Evolutionary conservation across 2,113 vertebrate genomes (phyloP), one percentile per base, ranked within the genome.

Genomic region (Trachemys scripta): DNA sequence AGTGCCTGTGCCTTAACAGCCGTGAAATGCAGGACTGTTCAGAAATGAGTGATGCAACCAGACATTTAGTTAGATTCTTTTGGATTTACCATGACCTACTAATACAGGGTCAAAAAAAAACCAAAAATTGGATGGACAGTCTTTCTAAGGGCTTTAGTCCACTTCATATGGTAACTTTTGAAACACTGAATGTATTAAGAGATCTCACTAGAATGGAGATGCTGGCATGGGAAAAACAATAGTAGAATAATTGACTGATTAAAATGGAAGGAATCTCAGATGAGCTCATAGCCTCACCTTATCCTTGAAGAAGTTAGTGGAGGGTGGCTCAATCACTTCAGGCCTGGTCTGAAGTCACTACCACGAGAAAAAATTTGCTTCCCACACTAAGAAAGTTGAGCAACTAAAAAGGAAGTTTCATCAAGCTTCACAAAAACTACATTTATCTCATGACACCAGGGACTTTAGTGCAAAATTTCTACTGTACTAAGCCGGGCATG

Each of bases 1-100:
- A 94, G 89, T 91, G 93, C 81, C 78, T 90, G 82, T 50, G 92
- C 75, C 87, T 95, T 94, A 92, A 89, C 47, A 56, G 85, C 49
- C 78, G 92, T 94, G 84, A 72, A 59, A 90, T 0, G 56, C 82
- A 92, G 35, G 69, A 35, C 90, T 80, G 80, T 13, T 20, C 0
- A 2, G 90, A 78, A 94, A 90, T 19, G 25, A 83, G 65, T 8
- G 45, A 47, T 47, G 45, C 80, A 89, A 92, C 84, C 47, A 57
- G 56, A 57, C 56, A 57, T 25, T 57, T 57, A 57, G 3, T 24
- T 47, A 47, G 45, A 47, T 47, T 47, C 45, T 47, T 8, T 47
- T 47, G 45, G 45, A 47, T 47, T 8, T 47, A 47, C 45, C 45
- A 8, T 47, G 45, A 47, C 45, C 45, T 47, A 47, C 45, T 47